phyloP scores from a whole-genome alignment of 2,888 invertebrate genomes.

The Fragum fragum region DNA sequence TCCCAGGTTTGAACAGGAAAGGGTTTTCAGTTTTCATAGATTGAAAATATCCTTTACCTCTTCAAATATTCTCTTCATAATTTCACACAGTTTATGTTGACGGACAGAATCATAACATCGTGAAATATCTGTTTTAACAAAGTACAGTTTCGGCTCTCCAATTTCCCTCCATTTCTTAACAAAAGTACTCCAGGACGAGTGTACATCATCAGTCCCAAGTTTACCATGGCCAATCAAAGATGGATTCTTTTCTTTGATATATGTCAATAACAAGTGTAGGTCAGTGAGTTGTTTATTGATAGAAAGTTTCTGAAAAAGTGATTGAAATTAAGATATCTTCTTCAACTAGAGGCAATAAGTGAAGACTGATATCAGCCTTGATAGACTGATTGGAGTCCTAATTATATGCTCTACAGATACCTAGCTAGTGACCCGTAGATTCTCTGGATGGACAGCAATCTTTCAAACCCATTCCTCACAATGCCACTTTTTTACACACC shows the following conservation, averaged over 20 bases:
- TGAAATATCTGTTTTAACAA: slow-evolving; percentile 84
- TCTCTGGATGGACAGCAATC: too few species aligned
- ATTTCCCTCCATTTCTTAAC: slow-evolving; percentile 37
- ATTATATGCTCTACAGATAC: too few species aligned
- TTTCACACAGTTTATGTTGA: slow-evolving; percentile 73
- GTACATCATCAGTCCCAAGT: slow-evolving; percentile 78
- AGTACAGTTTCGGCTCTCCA: slow-evolving; percentile 73
- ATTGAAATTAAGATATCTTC: too few species aligned
- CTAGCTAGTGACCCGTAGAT: too few species aligned
- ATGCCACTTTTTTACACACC: too few species aligned
- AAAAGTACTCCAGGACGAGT: slow-evolving; percentile 71
- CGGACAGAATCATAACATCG: slow-evolving; percentile 82
- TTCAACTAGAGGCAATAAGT: too few species aligned
- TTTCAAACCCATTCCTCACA: too few species aligned
- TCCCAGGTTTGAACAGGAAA: too few species aligned
- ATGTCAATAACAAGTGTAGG: slow-evolving; percentile 72
- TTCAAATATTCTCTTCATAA: slow-evolving; percentile 71
- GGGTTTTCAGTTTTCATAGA: too few species aligned
- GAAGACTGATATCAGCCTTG: too few species aligned
- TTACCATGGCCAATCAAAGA: slow-evolving; percentile 73
- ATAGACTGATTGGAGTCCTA: too few species aligned
- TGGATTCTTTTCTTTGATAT: slow-evolving; percentile 68
- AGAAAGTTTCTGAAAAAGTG: slow-evolving; percentile 71
- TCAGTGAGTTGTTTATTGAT: slow-evolving; percentile 78
- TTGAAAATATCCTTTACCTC: too few species aligned